Evolutionary conservation across 2,888 invertebrate species (phyloP).

Genomic region (Selenia dentaria): DNA sequence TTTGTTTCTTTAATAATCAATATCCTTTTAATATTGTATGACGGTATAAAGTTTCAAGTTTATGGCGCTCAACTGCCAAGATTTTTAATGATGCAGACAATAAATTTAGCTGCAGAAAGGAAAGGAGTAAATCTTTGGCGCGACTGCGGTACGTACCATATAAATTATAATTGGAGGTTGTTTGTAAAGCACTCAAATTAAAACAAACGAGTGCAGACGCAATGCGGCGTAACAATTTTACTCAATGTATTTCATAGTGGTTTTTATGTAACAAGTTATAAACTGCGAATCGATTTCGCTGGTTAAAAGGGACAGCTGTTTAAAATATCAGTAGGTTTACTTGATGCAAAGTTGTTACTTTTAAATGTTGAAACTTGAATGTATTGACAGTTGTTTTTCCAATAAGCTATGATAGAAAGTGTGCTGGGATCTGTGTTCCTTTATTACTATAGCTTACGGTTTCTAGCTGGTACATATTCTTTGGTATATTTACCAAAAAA

Average conservation of each 20-base stretch:
- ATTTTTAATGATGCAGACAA: constrained; percentile 44
- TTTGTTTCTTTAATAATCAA: constrained; percentile 44
- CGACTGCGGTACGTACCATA: constrained; percentile 7
- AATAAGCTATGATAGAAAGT: too few relatives aligned
- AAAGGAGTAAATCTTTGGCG: constrained; percentile 21
- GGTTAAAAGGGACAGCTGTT: too few relatives aligned
- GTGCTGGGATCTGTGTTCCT: too few relatives aligned
- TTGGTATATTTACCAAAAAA: too few relatives aligned
- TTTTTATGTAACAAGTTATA: too few relatives aligned
- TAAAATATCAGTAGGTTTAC: too few relatives aligned
- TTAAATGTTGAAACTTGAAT: too few relatives aligned
- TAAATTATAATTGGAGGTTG: constrained; percentile 23
- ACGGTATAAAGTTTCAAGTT: constrained; percentile 44
- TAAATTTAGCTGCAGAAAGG: constrained; percentile 38
- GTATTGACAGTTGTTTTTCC: too few relatives aligned
- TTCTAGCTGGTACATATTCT: too few relatives aligned
- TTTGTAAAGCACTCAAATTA: constrained; percentile 11
- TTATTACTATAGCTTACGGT: too few relatives aligned
- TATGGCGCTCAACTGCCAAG: constrained; percentile 42
- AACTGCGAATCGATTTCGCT: too few relatives aligned
- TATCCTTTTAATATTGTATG: constrained; percentile 41
- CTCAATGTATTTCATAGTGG: neutral
- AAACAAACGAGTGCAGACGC: neutral
- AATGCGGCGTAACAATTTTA: neutral
- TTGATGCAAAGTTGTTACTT: too few relatives aligned